Evolutionary conservation across 2,797 vertebrate species (phyloP), one percentile per base, ranked within the genome.

Genomic region (Karalla daura): DNA sequence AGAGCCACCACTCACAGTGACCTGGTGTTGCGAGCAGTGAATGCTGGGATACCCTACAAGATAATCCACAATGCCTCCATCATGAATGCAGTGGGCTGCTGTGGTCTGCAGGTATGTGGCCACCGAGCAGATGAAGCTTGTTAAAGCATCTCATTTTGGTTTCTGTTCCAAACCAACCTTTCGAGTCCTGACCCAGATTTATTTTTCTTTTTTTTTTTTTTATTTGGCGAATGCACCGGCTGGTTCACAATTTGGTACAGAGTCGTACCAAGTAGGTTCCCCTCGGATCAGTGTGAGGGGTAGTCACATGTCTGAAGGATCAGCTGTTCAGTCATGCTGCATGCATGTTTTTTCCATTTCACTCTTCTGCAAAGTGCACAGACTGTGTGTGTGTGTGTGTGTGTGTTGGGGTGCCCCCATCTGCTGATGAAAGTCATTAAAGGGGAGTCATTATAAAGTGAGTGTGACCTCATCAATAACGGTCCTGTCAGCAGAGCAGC

Each of bases 1-100:
- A 99, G 98, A 65, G 98, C 98, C 27, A 99, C 98, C 0, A 99
- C 98, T 1, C 98, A 99, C 91, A 98, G 96, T 15, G 98, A 99
- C 84, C 92, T 99, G 82, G 92, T 98, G 45, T 90, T 99, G 28
- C 94, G 98, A 91, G 98, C 97, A 69, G 91, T 95, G 58, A 86
- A 95, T 70, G 59, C 93, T 89, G 96, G 97, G 63, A 94, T 99
- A 88, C 92, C 94, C 0, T 96, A 97, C 70, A 85, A 68, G 10
- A 95, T 99, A 67, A 92, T 99, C 86, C 98, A 99, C 84, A 99
- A 99, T 32, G 96, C 98, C 54, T 99, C 98, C 59, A 95, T 99
- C 84, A 91, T 99, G 93, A 99, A 93, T 30, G 96, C 97, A 0
- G 93, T 98, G 30, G 97, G 97, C 74, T 98, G 96, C 94, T 98